phyloP scores from a whole-genome alignment of 2,888 invertebrate species.

The Harpalus rubripes region DNA sequence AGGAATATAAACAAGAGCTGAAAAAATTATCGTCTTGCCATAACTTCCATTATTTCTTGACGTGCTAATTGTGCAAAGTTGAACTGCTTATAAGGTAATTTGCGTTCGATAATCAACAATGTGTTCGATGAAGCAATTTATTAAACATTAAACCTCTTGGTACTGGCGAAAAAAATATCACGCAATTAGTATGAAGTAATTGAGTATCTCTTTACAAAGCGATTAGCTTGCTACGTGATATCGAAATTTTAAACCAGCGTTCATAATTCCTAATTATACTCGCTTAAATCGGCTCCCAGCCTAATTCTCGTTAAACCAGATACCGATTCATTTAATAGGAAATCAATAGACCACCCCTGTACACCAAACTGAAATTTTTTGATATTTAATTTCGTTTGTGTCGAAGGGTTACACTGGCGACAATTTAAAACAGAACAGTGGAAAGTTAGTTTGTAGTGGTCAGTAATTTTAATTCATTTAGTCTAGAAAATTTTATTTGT shows the following conservation, averaged over 20 bases:
- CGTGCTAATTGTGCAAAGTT: not conserved
- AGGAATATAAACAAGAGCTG: too few species aligned
- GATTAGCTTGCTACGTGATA: conserved; percentile 33
- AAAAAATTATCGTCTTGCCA: too few species aligned
- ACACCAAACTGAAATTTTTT: not conserved
- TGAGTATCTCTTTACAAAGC: conserved; percentile 19
- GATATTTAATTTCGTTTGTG: not conserved
- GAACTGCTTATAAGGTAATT: not conserved
- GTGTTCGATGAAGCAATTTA: conserved; percentile 5
- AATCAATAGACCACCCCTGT: not conserved
- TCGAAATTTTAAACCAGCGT: conserved; percentile 46
- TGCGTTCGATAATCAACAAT: not conserved
- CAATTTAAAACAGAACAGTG: too few species aligned
- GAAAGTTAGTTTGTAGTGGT: too few species aligned
- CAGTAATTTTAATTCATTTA: too few species aligned
- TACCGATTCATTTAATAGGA: conserved; percentile 22
- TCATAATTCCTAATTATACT: conserved; percentile 44
- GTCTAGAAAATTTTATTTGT: too few species aligned
- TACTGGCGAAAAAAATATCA: not conserved
- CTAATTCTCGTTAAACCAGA: conserved; percentile 41
- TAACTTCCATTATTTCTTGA: too few species aligned
- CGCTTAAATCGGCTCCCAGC: conserved; percentile 21
- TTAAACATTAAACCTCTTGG: conserved; percentile 2
- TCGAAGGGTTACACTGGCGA: too few species aligned
- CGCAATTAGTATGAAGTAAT: conserved; percentile 2